A percentile compares a stretch with the other conserved stretches of the same genome.
These are phyloP conservation scores for Rhorus exstirpatorius DNA, from an alignment of 2,888 invertebrate genomes.

Conservation along the genomic window DNA sequence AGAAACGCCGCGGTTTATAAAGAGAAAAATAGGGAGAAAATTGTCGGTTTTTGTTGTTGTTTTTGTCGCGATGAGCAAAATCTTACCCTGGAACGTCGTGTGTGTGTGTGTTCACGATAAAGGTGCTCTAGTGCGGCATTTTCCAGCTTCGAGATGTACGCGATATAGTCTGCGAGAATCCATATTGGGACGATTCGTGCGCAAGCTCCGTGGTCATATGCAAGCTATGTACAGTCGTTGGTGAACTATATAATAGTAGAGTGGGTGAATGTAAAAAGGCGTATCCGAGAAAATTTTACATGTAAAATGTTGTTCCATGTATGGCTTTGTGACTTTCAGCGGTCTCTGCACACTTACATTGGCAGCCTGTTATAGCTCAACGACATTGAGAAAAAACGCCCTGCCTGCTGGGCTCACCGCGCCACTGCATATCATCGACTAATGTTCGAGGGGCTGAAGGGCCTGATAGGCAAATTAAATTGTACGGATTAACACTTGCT, in stretches of 20 bases:
- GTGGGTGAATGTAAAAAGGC: not conserved
- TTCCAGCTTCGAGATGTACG: conserved; percentile 45
- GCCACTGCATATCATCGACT: conserved; percentile 55
- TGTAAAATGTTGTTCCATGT: not conserved
- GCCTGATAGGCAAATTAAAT: conserved; percentile 57
- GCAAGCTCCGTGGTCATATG: conserved; percentile 75
- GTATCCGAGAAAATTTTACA: not conserved
- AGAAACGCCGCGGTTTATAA: too few species aligned
- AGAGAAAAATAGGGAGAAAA: too few species aligned
- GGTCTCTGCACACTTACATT: not conserved
- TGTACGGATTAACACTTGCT: conserved; percentile 48
- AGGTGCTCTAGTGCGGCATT: conserved; percentile 66
- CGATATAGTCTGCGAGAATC: conserved; percentile 76
- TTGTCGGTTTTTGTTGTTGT: too few species aligned
- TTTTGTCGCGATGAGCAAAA: not conserved
- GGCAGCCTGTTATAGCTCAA: not conserved
- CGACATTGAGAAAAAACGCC: conserved; percentile 62
- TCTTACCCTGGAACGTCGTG: conserved; percentile 42
- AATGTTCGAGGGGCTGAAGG: not conserved
- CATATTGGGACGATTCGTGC: conserved; percentile 79
- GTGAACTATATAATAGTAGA: not conserved
- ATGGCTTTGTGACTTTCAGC: not conserved
- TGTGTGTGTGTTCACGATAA: conserved; percentile 35
- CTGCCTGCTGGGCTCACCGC: conserved; percentile 3
- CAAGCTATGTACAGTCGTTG: not conserved